Evolutionary conservation across 2,888 invertebrate genomes (phyloP), one percentile per base, ranked within the genome.

Genomic region (Sialis fuliginosa): DNA sequence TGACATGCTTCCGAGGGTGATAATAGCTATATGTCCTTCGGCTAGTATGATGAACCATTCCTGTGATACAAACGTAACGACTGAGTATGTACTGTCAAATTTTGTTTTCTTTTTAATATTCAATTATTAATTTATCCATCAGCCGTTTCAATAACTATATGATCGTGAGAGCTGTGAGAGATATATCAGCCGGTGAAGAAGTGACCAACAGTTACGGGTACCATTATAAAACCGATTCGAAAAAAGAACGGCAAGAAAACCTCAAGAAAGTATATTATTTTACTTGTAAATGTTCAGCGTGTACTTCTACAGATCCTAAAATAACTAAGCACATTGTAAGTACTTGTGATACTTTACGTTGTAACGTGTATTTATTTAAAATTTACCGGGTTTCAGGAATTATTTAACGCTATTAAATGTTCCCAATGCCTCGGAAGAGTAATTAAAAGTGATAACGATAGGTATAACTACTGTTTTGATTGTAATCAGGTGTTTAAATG

Each of bases 1-100:
- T 22, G 22, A 22, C 22, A 22, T 22, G 22, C 22, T 22, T 22
- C 22, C 22, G 22, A 34, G 30, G 12, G 44, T 58, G 4, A 54
- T 61, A 44, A 90, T 86, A 1, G 81, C 88, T 2, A 83, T 92
- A 57, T 90, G 84, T 61, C 86, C 91, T 0, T 79, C 86, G 1
- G 78, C 87, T 0, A 86, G 89, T 56, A 78, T 92, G 67, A 85
- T 92, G 78, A 96, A 95, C 63, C 95, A 96, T 66, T 84, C 90
- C 0, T 95, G 95, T 61, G 79, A 83, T 52, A 82, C 89, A 6
- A 83, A 82, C 56, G 81, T 91, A 49, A 76, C 79, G 45, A 79
- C 79, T 55, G 77, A 75, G 81, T 83, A 62, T 61, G 59, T 59
- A 44, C 47, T 48, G 33, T 5, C 30, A 42, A 4, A 31, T 9